Evolutionary conservation across 2,888 invertebrate genomes (phyloP).

Genomic region (Mythimna albipuncta): DNA sequence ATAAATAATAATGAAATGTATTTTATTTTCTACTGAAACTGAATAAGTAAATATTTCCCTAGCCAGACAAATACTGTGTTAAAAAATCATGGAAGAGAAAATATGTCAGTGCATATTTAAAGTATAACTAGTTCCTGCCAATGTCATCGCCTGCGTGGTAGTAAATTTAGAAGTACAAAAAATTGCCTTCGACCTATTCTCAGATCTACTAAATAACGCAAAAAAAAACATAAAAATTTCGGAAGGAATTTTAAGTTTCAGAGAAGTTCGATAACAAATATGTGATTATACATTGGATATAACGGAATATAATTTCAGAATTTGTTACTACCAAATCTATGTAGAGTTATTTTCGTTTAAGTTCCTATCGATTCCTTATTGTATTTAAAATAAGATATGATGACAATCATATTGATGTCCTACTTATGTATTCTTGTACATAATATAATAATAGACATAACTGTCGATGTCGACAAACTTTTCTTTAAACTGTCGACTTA

Average conservation of each 20-base stretch:
- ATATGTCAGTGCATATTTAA: no score
- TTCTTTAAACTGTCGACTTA: slow-evolving; percentile 18
- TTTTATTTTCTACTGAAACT: not conserved
- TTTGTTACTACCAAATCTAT: not conserved
- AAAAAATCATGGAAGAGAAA: not conserved
- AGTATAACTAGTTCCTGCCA: no score
- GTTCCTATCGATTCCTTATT: not conserved
- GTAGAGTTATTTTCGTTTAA: not conserved
- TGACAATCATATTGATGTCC: not conserved
- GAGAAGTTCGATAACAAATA: no score
- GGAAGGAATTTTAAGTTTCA: no score
- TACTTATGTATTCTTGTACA: not conserved
- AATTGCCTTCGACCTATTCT: no score
- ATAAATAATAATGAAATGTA: not conserved
- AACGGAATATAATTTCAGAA: not conserved
- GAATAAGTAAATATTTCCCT: no score
- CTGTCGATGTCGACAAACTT: slow-evolving; percentile 3
- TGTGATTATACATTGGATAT: no score
- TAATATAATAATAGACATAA: not conserved
- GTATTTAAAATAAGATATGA: not conserved
- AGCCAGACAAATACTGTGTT: not conserved
- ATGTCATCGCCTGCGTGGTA: no score
- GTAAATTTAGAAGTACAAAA: no score
- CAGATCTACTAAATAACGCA: no score
- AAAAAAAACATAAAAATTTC: no score